phyloP scores from a whole-genome alignment of 1,140 invertebrate species.

The Aricia agestis region DNA sequence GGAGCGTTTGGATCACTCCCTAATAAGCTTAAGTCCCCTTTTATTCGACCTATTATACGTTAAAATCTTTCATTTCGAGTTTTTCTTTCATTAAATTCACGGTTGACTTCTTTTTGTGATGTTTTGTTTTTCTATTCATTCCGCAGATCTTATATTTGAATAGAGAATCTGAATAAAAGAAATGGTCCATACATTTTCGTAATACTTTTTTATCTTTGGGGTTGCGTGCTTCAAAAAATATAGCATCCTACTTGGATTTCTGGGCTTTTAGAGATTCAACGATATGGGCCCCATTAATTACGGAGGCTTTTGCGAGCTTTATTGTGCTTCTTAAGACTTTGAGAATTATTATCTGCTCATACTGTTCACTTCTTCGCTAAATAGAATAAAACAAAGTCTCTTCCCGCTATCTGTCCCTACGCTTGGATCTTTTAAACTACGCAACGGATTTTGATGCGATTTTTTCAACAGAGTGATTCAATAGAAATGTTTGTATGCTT shows the following conservation, averaged over 20 bases:
- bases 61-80: conserved; percentile 35
- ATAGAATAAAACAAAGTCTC: too few species aligned
- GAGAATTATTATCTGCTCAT: too few species aligned
- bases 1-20: conserved; percentile 45
- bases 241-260: not conserved
- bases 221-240: conserved; percentile 1
- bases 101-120: conserved; percentile 26
- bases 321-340: not conserved
- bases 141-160: conserved; percentile 5
- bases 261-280: not conserved
- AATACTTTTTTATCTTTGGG: not conserved
- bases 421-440: too few species aligned
- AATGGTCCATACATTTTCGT: conserved; percentile 4
- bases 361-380: too few species aligned
- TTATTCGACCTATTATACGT: conserved; percentile 39
- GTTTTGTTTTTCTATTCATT: conserved; percentile 21
- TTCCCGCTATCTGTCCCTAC: too few species aligned
- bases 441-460: too few species aligned
- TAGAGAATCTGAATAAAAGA: conserved; percentile 11
- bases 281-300: not conserved
- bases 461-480: too few species aligned
- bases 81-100: conserved; percentile 41
- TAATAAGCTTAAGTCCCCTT: conserved; percentile 50
- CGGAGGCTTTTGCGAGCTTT: not conserved
- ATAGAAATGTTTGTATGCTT: too few species aligned